These are phyloP conservation scores for Galagoides demidoff DNA, from an alignment of 2,797 vertebrate species.

Conservation along the genomic window DNA sequence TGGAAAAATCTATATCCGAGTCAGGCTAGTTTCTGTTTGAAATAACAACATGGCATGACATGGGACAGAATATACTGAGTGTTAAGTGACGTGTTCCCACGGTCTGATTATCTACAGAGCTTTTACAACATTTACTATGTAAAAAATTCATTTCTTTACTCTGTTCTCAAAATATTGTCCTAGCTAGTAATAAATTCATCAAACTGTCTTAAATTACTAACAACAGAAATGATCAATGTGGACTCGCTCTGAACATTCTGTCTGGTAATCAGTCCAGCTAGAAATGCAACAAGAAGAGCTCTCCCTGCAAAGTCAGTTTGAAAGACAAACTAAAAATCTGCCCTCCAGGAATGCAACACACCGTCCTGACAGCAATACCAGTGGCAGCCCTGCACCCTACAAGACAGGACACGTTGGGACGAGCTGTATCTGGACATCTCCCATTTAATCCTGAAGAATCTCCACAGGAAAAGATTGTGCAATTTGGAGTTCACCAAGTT, in stretches of 20 bases:
- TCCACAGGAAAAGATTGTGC: background rate
- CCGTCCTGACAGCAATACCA: fast-evolving
- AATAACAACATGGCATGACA: background rate
- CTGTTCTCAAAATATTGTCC: background rate
- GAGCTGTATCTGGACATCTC: background rate
- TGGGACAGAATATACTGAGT: background rate
- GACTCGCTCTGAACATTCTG: background rate
- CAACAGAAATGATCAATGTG: background rate
- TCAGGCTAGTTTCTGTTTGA: background rate
- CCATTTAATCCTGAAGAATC: background rate
- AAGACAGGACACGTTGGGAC: background rate
- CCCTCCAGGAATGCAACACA: background rate
- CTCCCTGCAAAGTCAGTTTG: background rate
- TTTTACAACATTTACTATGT: background rate
- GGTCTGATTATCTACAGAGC: background rate
- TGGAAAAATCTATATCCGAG: background rate
- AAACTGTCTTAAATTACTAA: background rate
- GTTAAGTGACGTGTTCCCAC: background rate
- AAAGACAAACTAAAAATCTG: background rate
- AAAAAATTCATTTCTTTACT: background rate
- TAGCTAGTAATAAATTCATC: background rate
- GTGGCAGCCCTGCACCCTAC: fast-evolving
- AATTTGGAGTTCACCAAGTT: background rate
- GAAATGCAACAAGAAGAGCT: slow-evolving; percentile 15
- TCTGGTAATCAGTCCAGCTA: background rate